These are phyloP conservation scores for Genyomyrus donnyi DNA, from an alignment of 2,113 vertebrate genomes.

Conservation along the genomic window DNA sequence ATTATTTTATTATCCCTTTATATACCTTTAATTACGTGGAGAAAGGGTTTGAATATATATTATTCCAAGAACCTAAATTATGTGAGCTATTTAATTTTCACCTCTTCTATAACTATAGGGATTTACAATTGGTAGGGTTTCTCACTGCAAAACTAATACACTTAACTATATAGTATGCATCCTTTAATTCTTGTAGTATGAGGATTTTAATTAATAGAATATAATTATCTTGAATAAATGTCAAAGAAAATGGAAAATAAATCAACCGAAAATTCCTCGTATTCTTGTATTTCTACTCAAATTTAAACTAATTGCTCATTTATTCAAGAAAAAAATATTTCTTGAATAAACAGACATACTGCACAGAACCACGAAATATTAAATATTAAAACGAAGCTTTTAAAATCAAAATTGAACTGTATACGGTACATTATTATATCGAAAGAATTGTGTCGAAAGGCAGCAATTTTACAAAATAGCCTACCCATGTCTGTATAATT, in stretches of 20 bases:
- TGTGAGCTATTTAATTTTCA: neutral
- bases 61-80: neutral
- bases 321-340: neutral
- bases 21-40: neutral
- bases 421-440: neutral
- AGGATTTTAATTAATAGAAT: neutral
- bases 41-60: neutral
- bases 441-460: neutral
- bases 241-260: neutral
- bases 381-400: neutral
- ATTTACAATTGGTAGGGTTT: neutral
- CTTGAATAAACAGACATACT: neutral
- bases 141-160: neutral
- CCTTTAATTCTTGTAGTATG: neutral
- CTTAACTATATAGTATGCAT: neutral
- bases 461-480: neutral
- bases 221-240: neutral
- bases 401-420: neutral
- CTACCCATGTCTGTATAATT: neutral
- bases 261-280: neutral
- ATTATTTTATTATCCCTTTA: neutral
- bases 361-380: neutral
- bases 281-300: neutral
- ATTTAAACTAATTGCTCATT: neutral
- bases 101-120: neutral